Percentiles rank a stretch among this genome's conserved stretches.
Evolutionary conservation across 2,888 invertebrate species (phyloP).

Genomic region (Agriopis aurantiaria): DNA sequence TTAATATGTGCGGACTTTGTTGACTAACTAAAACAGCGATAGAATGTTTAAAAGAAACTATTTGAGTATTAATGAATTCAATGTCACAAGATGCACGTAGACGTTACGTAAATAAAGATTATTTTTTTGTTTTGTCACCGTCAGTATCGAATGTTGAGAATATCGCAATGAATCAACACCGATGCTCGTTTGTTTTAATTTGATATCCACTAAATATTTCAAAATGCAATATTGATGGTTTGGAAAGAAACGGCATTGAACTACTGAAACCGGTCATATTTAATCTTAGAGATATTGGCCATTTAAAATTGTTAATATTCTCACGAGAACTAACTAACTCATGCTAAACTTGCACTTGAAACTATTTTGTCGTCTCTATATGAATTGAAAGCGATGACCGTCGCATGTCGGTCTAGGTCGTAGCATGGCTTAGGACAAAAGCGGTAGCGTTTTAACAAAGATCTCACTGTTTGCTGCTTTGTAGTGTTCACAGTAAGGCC

Average conservation of each 20-base stretch:
- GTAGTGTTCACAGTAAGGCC: not conserved
- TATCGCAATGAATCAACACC: slow-evolving; percentile 14
- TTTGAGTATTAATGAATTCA: slow-evolving; percentile 30
- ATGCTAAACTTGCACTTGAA: slow-evolving; percentile 63
- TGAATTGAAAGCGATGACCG: slow-evolving; percentile 72
- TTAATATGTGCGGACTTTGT: slow-evolving; percentile 22
- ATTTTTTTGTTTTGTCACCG: slow-evolving; percentile 21
- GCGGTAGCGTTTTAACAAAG: slow-evolving; percentile 42
- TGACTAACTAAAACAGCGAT: slow-evolving; percentile 19
- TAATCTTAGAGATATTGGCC: not conserved
- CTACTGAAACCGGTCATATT: not conserved
- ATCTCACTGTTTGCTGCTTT: not conserved
- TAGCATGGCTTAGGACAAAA: slow-evolving; percentile 43
- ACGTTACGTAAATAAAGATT: slow-evolving; percentile 28
- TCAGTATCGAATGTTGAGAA: slow-evolving; percentile 16
- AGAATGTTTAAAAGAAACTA: slow-evolving; percentile 26
- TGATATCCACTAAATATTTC: slow-evolving; percentile 21
- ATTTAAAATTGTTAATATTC: slow-evolving; percentile 2
- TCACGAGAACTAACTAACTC: slow-evolving; percentile 22
- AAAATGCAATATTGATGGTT: slow-evolving; percentile 10
- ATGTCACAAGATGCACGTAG: slow-evolving; percentile 27
- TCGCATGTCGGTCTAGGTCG: slow-evolving; percentile 75
- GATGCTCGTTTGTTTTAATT: slow-evolving; percentile 17
- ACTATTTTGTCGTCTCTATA: slow-evolving; percentile 65
- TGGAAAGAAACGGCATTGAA: slow-evolving; percentile 15